Conservation (phyloP, 2,888 invertebrate species). For the Leucophenga maculata region DNA sequence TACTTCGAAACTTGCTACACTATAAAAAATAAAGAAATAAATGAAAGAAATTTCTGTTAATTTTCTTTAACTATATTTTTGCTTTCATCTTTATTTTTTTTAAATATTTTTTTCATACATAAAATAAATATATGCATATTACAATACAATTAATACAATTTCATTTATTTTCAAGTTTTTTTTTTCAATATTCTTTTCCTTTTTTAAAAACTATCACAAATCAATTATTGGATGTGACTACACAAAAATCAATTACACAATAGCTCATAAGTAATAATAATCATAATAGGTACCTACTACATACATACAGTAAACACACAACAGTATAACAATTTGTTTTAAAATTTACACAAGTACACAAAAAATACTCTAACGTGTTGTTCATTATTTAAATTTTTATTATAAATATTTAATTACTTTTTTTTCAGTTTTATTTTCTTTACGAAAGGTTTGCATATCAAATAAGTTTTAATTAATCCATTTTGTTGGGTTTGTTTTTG, state of each 20-base stretch:
- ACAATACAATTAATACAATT: slow-evolving; percentile 3
- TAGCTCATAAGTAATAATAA: background rate
- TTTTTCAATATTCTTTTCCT: slow-evolving; percentile 28
- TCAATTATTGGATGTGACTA: slow-evolving; percentile 62
- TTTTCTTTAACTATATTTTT: slow-evolving; percentile 6
- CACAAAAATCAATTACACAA: slow-evolving; percentile 38
- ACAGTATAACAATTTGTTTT: slow-evolving; percentile 5
- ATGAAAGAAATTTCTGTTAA: too few relatives aligned
- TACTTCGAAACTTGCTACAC: too few relatives aligned
- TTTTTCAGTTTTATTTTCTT: background rate
- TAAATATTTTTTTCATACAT: background rate
- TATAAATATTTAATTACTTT: slow-evolving; percentile 21
- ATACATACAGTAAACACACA: slow-evolving; percentile 6
- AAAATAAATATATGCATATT: too few relatives aligned
- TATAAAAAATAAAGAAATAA: too few relatives aligned
- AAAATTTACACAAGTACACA: slow-evolving; percentile 33
- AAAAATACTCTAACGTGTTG: background rate
- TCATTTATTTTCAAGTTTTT: slow-evolving; percentile 31
- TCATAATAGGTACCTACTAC: background rate
- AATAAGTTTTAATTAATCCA: too few relatives aligned
- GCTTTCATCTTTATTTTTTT: slow-evolving; percentile 1
- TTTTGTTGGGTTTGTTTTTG: too few relatives aligned
- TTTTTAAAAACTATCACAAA: slow-evolving; percentile 62
- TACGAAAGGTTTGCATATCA: too few relatives aligned
- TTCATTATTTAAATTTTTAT: slow-evolving; percentile 22